Evolutionary conservation across 2,888 invertebrate species (phyloP).

Genomic region (Mesorhabditis sp.): DNA sequence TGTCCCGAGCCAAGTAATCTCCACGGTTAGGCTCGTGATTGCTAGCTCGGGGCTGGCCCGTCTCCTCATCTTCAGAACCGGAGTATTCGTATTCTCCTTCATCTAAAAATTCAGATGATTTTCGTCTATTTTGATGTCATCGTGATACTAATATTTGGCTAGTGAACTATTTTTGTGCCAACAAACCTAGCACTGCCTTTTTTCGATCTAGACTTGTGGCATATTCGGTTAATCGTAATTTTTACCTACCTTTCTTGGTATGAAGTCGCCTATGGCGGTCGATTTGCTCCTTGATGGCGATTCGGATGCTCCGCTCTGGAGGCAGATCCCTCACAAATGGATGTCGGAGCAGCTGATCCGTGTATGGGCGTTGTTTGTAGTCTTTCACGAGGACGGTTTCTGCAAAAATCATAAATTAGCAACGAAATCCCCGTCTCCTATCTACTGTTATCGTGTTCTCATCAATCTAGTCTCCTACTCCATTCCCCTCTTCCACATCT

Average conservation of each 20-base stretch:
- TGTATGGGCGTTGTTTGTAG: constrained; percentile 95
- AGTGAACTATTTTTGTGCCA: neutral
- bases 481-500: too few relatives aligned
- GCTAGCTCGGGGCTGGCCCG: constrained; percentile 83
- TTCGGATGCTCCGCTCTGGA: constrained; percentile 93
- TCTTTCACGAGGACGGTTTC: constrained; percentile 95
- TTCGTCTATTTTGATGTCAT: too few relatives aligned
- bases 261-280: constrained; percentile 71
- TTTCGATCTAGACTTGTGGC: too few relatives aligned
- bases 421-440: neutral
- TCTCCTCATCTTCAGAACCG: constrained; percentile 94
- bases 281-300: constrained; percentile 97
- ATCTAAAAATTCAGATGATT: constrained; percentile 35
- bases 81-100: constrained; percentile 83
- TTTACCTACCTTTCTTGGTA: constrained; percentile 52
- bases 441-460: neutral
- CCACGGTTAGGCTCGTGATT: constrained; percentile 66
- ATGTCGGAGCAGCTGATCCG: constrained; percentile 87
- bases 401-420: constrained; percentile 14
- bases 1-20: neutral
- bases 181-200: neutral
- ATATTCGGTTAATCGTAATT: too few relatives aligned
- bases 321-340: constrained; percentile 96
- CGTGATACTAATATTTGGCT: neutral
- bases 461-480: too few relatives aligned